A percentile compares a stretch with the other conserved stretches of the same genome.
Evolutionary conservation across 1,140 invertebrate species (phyloP).

Genomic region (Brachionus paranguensis): DNA sequence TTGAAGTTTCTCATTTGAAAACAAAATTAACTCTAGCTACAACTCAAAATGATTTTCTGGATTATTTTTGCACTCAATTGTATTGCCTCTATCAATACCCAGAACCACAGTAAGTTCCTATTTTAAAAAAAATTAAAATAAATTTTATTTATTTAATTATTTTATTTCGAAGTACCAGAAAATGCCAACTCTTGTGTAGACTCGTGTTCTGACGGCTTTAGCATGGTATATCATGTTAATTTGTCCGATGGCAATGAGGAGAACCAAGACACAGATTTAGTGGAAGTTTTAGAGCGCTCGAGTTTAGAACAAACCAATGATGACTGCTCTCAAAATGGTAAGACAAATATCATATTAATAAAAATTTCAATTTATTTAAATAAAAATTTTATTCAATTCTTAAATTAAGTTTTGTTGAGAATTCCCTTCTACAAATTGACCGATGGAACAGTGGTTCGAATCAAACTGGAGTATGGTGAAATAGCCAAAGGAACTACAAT

Average conservation of each 20-base stretch:
- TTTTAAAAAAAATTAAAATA: background rate
- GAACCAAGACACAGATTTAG: background rate
- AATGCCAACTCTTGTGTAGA: conserved; percentile 37
- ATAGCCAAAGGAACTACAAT: conserved; percentile 9
- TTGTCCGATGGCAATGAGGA: background rate
- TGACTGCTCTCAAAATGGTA: background rate
- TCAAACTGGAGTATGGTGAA: conserved; percentile 19
- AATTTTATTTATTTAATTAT: background rate
- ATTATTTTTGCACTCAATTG: background rate
- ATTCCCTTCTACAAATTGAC: conserved; percentile 5
- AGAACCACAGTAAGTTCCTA: background rate
- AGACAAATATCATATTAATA: no score
- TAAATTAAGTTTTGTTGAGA: conserved; percentile 15
- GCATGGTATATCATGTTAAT: background rate
- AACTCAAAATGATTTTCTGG: background rate
- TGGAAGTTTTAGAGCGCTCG: conserved; percentile 4
- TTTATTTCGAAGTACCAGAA: conserved; percentile 1
- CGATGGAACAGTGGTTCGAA: background rate
- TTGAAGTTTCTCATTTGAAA: background rate
- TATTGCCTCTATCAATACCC: background rate
- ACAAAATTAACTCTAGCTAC: background rate
- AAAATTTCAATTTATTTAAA: no score
- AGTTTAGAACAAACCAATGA: background rate
- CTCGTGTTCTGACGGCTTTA: conserved; percentile 18
- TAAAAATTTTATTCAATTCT: background rate